Percentiles rank a stretch among this genome's conserved stretches.
Evolutionary conservation across 1,140 invertebrate species (phyloP).

Genomic region (Maconellicoccus hirsutus): DNA sequence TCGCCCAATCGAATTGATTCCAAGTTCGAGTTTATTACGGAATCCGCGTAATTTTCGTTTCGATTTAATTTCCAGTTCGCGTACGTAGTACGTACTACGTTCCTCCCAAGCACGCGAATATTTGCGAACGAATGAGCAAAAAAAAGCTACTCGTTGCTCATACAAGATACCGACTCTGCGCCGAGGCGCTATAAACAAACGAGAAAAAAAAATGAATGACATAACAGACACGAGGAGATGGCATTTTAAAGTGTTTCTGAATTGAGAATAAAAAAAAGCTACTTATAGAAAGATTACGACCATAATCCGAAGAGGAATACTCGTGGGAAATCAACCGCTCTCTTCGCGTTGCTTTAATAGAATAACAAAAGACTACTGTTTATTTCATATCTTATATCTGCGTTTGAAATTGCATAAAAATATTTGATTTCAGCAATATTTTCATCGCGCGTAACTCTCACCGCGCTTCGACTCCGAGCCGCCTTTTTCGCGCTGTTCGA

Average conservation of each 20-base stretch:
- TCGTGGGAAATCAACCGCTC: neutral
- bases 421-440: slow-evolving; percentile 5
- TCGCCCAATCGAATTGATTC: no score
- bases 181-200: neutral
- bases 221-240: neutral
- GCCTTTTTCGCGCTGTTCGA: no score
- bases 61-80: no score
- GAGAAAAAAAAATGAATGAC: neutral
- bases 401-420: neutral
- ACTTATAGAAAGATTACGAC: slow-evolving; percentile 4
- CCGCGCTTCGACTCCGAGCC: no score
- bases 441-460: neutral
- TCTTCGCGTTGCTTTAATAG: slow-evolving; percentile 1
- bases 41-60: no score
- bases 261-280: neutral
- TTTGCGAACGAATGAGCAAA: no score
- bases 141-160: no score
- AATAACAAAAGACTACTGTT: slow-evolving; percentile 9
- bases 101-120: no score
- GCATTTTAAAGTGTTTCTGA: neutral
- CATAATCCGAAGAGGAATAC: neutral
- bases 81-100: no score
- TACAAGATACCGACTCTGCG: no score
- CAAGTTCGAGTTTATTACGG: no score
- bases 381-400: slow-evolving; percentile 6